Base-by-base conservation (phyloP, 2,888 invertebrate genomes). In the Drosophila monieri region DNA sequence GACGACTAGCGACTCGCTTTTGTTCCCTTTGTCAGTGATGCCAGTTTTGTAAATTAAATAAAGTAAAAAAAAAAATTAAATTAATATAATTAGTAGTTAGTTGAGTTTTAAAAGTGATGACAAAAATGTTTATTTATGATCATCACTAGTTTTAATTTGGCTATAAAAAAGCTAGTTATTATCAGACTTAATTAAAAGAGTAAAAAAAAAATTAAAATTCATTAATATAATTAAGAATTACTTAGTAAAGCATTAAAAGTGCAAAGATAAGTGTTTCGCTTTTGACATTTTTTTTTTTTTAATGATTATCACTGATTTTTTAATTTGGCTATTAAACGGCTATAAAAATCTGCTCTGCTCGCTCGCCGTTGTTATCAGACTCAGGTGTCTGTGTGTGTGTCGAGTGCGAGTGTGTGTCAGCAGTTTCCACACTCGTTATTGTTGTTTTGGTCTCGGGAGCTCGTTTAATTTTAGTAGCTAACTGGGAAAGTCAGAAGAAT, bases 301-400 rank as follows among this genome's bases (percentile, higher is more conserved):
- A 3, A 1, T 18, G 14, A 12, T 6, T 14, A 14, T 37, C 14
- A 1, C 32, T 12, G 5, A n/a, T n/a, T 32, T 32, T 32, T 4
- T 32, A 14, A 14, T 41, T 10, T 18, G 21, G 43, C 43, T 21
- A 43, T 43, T 12, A 43, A 21, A 18, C 2, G 18, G 43, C 43
- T 6, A 21, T 5, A 10, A 9, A 3, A 5, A 12, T 21, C 9
- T 3, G 2, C 15, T 18, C 12, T 6, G 21, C 21, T 43, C 64
- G 65, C 73, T 80, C 75, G 75, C 75, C 80, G 84, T 80, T 85
- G 84, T 80, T 85, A 77, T 85, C 84, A 85, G 64, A 44, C 60
- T 66, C 69, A 76, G 62, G 60, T 76, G 78, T 44, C 30, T 30
- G 49, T 43, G 43, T 43, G 56, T 57, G 57, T n/a, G 27, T 12